Base-by-base conservation (phyloP, 2,113 vertebrate genomes). In the Ovis canadensis region DNA sequence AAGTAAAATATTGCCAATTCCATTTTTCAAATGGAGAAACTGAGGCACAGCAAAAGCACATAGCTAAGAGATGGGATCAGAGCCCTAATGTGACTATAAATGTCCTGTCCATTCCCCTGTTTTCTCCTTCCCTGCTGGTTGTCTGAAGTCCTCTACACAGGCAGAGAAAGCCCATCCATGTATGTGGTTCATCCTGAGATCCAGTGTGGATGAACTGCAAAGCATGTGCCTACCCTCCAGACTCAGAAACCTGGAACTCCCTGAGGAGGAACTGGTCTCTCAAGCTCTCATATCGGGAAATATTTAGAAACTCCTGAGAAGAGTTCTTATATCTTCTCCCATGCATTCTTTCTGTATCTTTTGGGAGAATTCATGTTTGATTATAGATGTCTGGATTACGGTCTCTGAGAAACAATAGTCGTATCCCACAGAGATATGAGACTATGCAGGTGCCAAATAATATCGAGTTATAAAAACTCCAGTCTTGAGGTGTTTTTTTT, bases 381-480 rank as follows among this genome's bases (percentile, higher is more conserved):
- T 40, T 78, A 80, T 31, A 15, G 45, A 86, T 59, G 67, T 80
- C 86, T 94, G 85, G 29, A 31, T 91, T 86, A 74, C 25, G 45
- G 64, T 91, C 36, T 95, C 82, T 86, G 50, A 96, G 92, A 91
- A 74, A 83, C 23, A 48, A 40, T 33, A 91, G 64, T 45, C 36
- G 13, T 82, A 52, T 15, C 43, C 45, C 33, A 82, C 43, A 54
- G 92, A 94, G 81, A 62, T 83, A 62, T 7, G 36, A 95, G 95
- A n/a, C 29, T 45, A 23, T 54, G 40, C 84, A 97, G 85, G 92
- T 96, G 81, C n/a, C 91, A 87, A 95, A 54, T 95, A 78, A 94
- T 84, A 91, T 13, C 29, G 0, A 64, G 8, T 90, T 97, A 81
- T 80, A 43, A 97, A 83, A 92, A 59, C 40, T 64, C n/a, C 78